Evolutionary conservation across 1,140 invertebrate species (phyloP), one percentile per base, ranked within the genome.

Genomic region (Sycophaga agraensis): DNA sequence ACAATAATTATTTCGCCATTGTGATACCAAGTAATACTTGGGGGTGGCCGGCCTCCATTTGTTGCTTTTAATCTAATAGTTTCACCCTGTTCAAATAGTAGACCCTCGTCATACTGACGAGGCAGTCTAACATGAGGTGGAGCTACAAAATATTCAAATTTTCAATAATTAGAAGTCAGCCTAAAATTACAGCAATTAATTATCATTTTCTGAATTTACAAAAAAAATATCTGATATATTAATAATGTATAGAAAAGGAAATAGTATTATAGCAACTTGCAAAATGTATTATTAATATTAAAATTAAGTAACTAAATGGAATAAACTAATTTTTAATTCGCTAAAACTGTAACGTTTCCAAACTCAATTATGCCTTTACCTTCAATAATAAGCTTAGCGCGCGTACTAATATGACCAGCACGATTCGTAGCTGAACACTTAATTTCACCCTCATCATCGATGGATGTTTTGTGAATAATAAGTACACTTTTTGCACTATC

Each of bases 61-160:
- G 92, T 91, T 42, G 96, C 91, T 78, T 94, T 95, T 2, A 98
- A 73, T 50, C 90, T 87, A 28, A 97, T 85, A 2, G 88, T 89
- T 82, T 96, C 93, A 54, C 90, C 91, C 54, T 92, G 89, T 75
- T 95, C 92, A 69, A 93, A 94, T 26, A 94, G 85, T 5, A 94
- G 80, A 8, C 92, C 91, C 51, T 97, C 93, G 74, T 93, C 91
- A 68, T 93, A 93, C 51, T 91, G 87, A 26, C 90, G 83, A 0
- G 91, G 89, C 59, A 92, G 81, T 40, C 89, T 85, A 50, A 94
- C 87, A 67, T 86, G 85, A 3, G 92, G 92, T 2, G 90, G 88
- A 7, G 92, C 91, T 86, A 67, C 11, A 9, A 57, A 21, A 4
- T n/a, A 40, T 53, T 53, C 14, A 24, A 39, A 16, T 17, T 40